Evolutionary conservation across 37 sponge, comb jelly and placozoan species (phyloP), one percentile per base, ranked within the genome.

Genomic region (Amphimedon queenslandica): DNA sequence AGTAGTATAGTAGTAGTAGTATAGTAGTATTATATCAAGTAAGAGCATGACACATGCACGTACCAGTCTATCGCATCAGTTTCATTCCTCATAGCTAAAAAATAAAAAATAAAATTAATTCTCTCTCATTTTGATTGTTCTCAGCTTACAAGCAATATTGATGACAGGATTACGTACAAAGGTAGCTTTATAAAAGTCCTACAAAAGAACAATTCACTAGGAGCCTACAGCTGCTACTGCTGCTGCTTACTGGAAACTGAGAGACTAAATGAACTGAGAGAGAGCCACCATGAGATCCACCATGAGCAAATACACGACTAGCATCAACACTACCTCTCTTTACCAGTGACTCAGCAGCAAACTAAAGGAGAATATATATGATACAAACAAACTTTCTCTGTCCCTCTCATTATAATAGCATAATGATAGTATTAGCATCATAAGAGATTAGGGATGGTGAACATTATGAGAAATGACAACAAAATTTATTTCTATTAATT

Each of bases 221-320:
- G n/a, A n/a, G n/a, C n/a, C n/a, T n/a, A n/a, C n/a, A n/a, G n/a
- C n/a, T n/a, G n/a, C n/a, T n/a, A n/a, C n/a, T n/a, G n/a, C n/a
- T n/a, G n/a, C 4, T 11, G 76, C 90, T 86, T 77, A 90, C 91
- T 20, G 97, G 97, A 66, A 68, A 98, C 68, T 98, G 99, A 33
- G 90, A 93, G 11, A 98, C 58, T 5, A 94, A 71, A 76, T 98
- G 99, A 6, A 83, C 76, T 36, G 88, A 28, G 57, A 98, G 74
- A 67, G 94, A 98, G 1, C 99, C 99, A 13, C 99, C 99, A 63
- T 98, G 99, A 11, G 99, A 98, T 21, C 99, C 99, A 33, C 99
- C 99, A 55, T 75, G 36, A 64, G 92, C 93, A 20, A 77, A 80
- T 41, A 92, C 90, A 67, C 72, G 81, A 24, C 61, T 67, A n/a